Percentiles rank a stretch among this genome's conserved stretches.
Conservation (phyloP, 2,113 vertebrate species). For the Onychorhynchus coronatus region DNA sequence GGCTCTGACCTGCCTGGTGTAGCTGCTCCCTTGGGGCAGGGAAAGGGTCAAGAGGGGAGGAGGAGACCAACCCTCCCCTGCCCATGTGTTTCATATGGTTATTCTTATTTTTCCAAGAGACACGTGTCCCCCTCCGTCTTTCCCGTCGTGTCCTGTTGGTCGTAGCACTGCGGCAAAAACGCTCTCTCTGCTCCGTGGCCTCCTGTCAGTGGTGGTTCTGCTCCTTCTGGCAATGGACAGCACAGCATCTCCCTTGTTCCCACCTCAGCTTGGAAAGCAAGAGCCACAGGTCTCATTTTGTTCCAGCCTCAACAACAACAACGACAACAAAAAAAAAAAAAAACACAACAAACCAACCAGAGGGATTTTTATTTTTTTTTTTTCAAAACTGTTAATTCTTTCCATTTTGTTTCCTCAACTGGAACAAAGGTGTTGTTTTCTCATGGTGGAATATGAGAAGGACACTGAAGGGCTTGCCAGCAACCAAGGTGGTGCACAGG, state of each 20-base stretch:
- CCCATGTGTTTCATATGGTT: constrained; percentile 36
- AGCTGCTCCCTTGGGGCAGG: constrained; percentile 8
- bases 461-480: background rate
- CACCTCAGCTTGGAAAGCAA: background rate
- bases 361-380: background rate
- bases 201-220: background rate
- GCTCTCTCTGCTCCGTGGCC: constrained; percentile 23
- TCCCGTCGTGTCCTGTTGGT: constrained; percentile 50
- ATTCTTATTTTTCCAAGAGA: constrained; percentile 52
- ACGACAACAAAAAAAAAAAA: background rate
- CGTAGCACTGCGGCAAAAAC: background rate
- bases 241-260: background rate
- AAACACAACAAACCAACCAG: background rate
- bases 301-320: background rate
- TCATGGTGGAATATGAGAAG: background rate
- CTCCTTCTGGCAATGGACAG: constrained; percentile 32
- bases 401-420: constrained; percentile 13
- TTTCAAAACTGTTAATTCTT: background rate
- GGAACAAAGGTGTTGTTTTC: background rate
- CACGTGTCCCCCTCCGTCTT: background rate
- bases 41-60: constrained; percentile 9
- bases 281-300: background rate
- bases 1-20: background rate
- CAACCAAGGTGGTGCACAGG: background rate
- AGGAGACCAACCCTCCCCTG: background rate